Conservation (phyloP, 92 coral and sea anemone genomes). For the Palythoa heliodiscus region DNA sequence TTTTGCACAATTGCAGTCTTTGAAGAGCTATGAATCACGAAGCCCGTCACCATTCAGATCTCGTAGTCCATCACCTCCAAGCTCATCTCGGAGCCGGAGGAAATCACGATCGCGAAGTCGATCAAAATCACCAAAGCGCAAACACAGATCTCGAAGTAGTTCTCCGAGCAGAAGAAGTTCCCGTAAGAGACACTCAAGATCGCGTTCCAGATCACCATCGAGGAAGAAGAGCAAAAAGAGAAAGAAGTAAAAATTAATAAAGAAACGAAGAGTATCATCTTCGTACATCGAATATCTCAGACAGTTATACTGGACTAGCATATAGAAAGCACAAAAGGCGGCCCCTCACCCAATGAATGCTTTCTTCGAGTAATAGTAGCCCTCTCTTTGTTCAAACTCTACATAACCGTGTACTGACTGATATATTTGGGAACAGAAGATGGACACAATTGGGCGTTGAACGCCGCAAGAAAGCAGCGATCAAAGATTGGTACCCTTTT, state of each 20-base stretch:
- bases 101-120: slow-evolving; percentile 86
- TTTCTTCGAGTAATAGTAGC: background rate
- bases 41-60: slow-evolving; percentile 92
- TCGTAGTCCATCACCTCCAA: slow-evolving; percentile 64
- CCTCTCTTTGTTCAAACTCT: background rate
- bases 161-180: slow-evolving; percentile 75
- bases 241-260: slow-evolving; percentile 60
- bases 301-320: background rate
- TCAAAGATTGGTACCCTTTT: background rate
- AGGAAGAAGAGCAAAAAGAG: slow-evolving; percentile 82
- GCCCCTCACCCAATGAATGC: background rate
- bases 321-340: background rate
- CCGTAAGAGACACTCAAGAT: slow-evolving; percentile 80
- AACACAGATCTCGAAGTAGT: slow-evolving; percentile 79
- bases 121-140: slow-evolving; percentile 69
- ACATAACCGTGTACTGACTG: background rate
- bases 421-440: background rate
- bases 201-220: slow-evolving; percentile 87
- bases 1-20: slow-evolving; percentile 60
- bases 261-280: background rate
- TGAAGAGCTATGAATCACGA: slow-evolving; percentile 91
- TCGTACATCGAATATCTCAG: background rate
- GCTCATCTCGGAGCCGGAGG: slow-evolving; percentile 86
- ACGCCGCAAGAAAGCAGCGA: background rate
- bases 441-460: background rate